Base-by-base conservation (phyloP, 1,140 invertebrate genomes). In the Drosophila malerkotliana region DNA sequence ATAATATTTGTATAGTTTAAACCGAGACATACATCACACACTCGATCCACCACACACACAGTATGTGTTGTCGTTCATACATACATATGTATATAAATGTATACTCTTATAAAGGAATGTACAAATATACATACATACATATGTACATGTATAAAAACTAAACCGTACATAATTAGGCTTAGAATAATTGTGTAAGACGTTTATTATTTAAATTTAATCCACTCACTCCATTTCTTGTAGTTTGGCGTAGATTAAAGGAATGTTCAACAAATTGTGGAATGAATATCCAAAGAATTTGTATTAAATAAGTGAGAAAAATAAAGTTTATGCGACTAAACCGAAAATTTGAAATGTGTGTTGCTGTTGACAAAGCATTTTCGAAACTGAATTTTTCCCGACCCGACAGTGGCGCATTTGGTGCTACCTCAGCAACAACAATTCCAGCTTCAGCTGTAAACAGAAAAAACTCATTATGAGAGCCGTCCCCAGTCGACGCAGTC, bases 351-450 rank as follows among this genome's bases (percentile, higher is more conserved):
- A 88, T 88, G 76, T 82, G 83, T 88, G 83, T 83, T 88, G 83
- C 83, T 88, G 83, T 88, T 88, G 83, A 88, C 79, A 88, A 88
- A 88, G 83, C 83, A 88, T 88, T 83, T 88, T 88, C 83, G 83
- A 88, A 88, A 88, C 83, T 88, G 83, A 88, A 88, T 88, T 81
- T 83, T 56, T 60, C 61, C 60, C 51, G 69, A 48, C 30, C 47
- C 48, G 37, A 63, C 63, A 47, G 61, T 57, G 73, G 62, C 67
- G 66, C 79, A 66, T 68, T 60, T 73, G 24, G 28, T 28, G 55
- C 45, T 39, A 53, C 37, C 15, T 30, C 47, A 54, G 21, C 75
- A 75, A 52, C 71, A 72, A 52, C 49, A 83, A 57, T 34, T 54
- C 34, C 45, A 74, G 61, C 57, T 56, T 8, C 61, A 51, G 32